These are phyloP conservation scores for Oeneis ivallda DNA, from an alignment of 2,888 invertebrate genomes.

Conservation along the genomic window DNA sequence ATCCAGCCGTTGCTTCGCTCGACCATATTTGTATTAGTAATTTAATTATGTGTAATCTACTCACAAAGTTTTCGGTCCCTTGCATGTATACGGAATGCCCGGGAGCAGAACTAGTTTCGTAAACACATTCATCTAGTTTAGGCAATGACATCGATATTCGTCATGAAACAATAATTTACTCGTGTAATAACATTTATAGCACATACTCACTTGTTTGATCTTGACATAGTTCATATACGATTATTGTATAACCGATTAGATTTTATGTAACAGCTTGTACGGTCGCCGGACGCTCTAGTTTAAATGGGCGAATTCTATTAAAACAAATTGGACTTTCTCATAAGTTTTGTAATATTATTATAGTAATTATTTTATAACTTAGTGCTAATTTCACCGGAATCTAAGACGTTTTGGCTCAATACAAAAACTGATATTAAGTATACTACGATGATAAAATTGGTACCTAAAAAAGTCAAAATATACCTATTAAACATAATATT, in stretches of 20 bases:
- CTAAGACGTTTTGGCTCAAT: too few relatives aligned
- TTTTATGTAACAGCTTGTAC: slow-evolving; percentile 1
- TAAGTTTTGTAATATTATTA: not conserved
- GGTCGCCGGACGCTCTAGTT: not conserved
- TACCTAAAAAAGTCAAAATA: too few relatives aligned
- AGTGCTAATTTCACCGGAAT: too few relatives aligned
- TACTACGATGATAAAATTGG: too few relatives aligned
- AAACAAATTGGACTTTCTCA: not conserved
- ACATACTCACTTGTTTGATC: slow-evolving; percentile 27
- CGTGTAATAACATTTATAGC: not conserved
- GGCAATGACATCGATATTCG: slow-evolving; percentile 10
- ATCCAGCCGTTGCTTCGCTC: too few relatives aligned
- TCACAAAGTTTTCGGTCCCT: too few relatives aligned
- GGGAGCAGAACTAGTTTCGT: not conserved
- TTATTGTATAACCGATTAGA: slow-evolving; percentile 17
- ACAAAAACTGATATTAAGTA: too few relatives aligned
- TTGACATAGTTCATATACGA: slow-evolving; percentile 27
- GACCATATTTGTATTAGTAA: too few relatives aligned
- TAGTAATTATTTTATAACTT: too few relatives aligned
- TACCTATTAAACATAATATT: too few relatives aligned
- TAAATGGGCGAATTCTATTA: not conserved
- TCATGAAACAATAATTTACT: not conserved
- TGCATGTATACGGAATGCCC: slow-evolving; percentile 5
- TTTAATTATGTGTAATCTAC: too few relatives aligned
- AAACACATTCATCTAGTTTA: not conserved